Evolutionary conservation across 2,797 vertebrate species (phyloP), one percentile per base, ranked within the genome.

Genomic region (Phrynocephalus vlangalii): DNA sequence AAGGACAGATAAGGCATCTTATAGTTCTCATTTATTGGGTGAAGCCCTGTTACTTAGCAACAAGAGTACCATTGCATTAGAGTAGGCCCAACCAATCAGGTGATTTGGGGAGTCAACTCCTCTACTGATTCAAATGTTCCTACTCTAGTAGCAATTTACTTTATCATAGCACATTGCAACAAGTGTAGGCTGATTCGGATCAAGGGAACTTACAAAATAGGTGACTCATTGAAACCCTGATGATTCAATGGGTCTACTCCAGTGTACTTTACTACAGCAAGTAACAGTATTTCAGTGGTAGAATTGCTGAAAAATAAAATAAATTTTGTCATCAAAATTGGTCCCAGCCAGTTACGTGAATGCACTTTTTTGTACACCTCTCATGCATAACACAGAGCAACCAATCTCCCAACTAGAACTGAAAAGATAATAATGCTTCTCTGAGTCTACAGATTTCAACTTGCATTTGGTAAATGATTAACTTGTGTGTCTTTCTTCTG

Each of bases 1-100:
- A 93, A 88, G 77, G 88, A 90, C 88, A 93, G 86, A 88, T 91
- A 94, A 95, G 93, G 94, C 90, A 93, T 96, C 92, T 94, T 91
- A 86, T 83, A 92, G 91, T 63, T 63, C 3, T 63, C 15, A 92
- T 91, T 63, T 63, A 63, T 63, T 5, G 18, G 60, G 15, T 63
- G 60, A 63, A 63, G 18, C 20, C 60, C 60, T 63, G 60, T 63
- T 63, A 63, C 60, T 63, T 63, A 18, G 13, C 13, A 15, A 63
- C 13, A 63, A 63, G 60, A 18, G 60, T 63, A 63, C 18, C 5
- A 20, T 20, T 63, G 60, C 60, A 63, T 18, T 63, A 63, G 11
- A 63, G 60, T 18, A 22, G 18, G 60, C 60, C 60, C 60, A 18
- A 15, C 20, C 2, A 63, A 20, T 20, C 60, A 63, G 60, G 60